These are phyloP conservation scores for Pygmarrhopalites habei DNA, from an alignment of 1,140 invertebrate genomes.

Conservation along the genomic window DNA sequence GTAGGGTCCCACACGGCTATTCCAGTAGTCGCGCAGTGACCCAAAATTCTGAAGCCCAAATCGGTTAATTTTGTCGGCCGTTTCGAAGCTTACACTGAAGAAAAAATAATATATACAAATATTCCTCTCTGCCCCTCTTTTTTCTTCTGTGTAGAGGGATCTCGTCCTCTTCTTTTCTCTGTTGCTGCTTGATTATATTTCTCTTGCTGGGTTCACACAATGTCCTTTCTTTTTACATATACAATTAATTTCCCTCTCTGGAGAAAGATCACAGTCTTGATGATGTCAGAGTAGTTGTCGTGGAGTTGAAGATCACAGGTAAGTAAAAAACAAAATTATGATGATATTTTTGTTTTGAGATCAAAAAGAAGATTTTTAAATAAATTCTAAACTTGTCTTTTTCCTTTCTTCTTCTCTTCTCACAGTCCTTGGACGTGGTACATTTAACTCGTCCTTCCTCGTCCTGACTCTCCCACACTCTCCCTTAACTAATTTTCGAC, in stretches of 20 bases:
- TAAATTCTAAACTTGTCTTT: not conserved
- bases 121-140: not conserved
- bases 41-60: conserved; percentile 38
- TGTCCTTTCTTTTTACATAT: not conserved
- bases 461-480: not conserved
- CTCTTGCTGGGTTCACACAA: no score
- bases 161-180: no score
- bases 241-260: not conserved
- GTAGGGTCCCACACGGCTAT: conserved; percentile 37
- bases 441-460: not conserved
- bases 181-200: not conserved
- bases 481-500: not conserved
- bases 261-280: not conserved
- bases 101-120: not conserved
- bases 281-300: not conserved
- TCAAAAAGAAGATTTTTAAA: not conserved
- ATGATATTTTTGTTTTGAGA: not conserved
- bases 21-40: conserved; percentile 38
- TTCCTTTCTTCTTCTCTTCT: not conserved
- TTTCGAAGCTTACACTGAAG: not conserved
- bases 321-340: no score
- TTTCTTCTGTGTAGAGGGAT: not conserved
- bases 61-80: conserved; percentile 39
- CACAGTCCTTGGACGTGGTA: not conserved
- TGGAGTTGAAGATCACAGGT: conserved; percentile 1